Base-by-base conservation (phyloP, 1,140 invertebrate genomes). In the Hycleus cichorii region DNA sequence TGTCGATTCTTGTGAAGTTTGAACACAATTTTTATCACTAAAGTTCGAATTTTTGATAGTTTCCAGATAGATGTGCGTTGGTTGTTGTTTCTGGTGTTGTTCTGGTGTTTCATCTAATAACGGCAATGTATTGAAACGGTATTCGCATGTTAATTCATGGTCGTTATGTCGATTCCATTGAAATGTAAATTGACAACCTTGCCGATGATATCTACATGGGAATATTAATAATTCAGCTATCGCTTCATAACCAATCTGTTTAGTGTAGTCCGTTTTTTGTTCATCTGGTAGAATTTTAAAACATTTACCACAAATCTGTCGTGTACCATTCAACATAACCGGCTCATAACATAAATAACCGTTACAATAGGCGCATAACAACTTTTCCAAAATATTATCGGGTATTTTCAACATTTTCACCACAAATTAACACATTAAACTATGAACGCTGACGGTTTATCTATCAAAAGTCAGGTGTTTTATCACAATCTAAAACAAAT, bases 301-400 rank as follows among this genome's bases (percentile, higher is more conserved):
- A 26, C 63, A 64, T 25, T 59, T 58, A n/a, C 63, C 63, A 18
- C 63, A 64, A 27, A 64, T 38, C 49, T 64, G 59, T 18, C 32
- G 32, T 32, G 32, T 32, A 18, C 8, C 10, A n/a, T 47, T 52
- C 7, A 62, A 12, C 47, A 62, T 52, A 4, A 64, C 44, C 2
- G 63, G 63, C 43, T 45, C 48, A 1, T 25, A 44, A 39, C 47
- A 57, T 18, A 64, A 52, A 47, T 59, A 62, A 32, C 59, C 59
- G 3, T 27, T 40, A 47, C 63, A 64, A 9, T 47, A 18, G 3
- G 49, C 45, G 51, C 63, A 64, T 11, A 40, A 44, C 12, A 64
- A 43, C 18, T 58, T 51, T 43, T 64, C 46, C 12, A 64, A 48
- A 25, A 61, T 38, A 40, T 59, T 39, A 5, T 24, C 27, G 2